A percentile compares a stretch with the other conserved stretches of the same genome.
phyloP scores from a whole-genome alignment of 1,140 invertebrate species.

The Orchestia grillus region DNA sequence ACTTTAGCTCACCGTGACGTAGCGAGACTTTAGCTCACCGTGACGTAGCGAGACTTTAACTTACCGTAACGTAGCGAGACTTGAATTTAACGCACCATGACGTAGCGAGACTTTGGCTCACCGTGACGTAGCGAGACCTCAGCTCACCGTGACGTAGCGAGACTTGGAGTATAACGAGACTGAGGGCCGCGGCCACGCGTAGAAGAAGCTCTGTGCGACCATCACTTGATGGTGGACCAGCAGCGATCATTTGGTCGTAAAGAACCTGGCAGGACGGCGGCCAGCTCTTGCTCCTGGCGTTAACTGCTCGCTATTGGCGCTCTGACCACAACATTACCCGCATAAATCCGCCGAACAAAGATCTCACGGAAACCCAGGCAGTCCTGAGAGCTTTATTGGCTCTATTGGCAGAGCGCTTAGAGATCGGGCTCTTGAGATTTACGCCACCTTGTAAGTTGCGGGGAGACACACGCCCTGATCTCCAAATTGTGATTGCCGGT shows the following conservation, averaged over 20 bases:
- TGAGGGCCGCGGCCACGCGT: not conserved
- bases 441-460: constrained; percentile 45
- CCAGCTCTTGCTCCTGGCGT: constrained; percentile 41
- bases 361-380: constrained; percentile 36
- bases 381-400: constrained; percentile 27
- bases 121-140: not conserved
- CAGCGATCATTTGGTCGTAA: constrained; percentile 22
- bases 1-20: too few species aligned
- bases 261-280: not conserved
- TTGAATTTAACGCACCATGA: too few species aligned
- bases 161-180: not conserved
- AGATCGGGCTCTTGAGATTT: constrained; percentile 16
- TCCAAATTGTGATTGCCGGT: constrained; percentile 42
- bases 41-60: too few species aligned
- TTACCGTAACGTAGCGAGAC: too few species aligned
- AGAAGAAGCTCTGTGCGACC: not conserved
- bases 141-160: not conserved
- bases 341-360: constrained; percentile 44
- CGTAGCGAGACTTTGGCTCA: too few species aligned
- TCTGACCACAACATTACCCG: constrained; percentile 41
- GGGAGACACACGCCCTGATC: constrained; percentile 10
- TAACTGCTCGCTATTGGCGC: constrained; percentile 47
- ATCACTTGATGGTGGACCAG: not conserved
- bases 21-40: too few species aligned
- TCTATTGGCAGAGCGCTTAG: constrained; percentile 52